Base-by-base conservation (phyloP, 2,888 invertebrate species). In the Microchrysa polita region DNA sequence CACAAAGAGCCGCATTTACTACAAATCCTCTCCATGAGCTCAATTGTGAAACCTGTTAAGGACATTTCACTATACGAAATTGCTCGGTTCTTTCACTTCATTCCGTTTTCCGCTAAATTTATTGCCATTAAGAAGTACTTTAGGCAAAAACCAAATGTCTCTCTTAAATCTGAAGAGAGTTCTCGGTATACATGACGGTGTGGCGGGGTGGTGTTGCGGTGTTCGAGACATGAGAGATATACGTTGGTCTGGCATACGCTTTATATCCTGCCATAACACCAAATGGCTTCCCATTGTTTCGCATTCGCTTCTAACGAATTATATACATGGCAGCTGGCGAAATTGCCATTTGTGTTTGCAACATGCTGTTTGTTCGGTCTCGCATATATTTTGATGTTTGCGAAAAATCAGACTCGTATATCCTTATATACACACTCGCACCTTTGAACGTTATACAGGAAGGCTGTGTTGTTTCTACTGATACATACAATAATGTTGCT, bases 91-190 rank as follows among this genome's bases (percentile, higher is more conserved):
- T 48, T 48, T 48, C 48, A 48, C 48, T 48, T 48, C 48, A 48
- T 48, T 48, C 48, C 67, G n/a, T 27, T 67, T 53, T 67, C 67
- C 18, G 52, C 34, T 65, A 44, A 67, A 67, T 67, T 67, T 67
- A 67, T 53, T 67, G 53, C 67, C 67, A 67, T 67, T 67, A 67
- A 67, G 67, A 67, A 67, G 67, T 53, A 67, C 67, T 67, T 67
- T 53, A 23, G 52, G 61, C 61, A 61, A 61, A 61, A 61, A 61
- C 61, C 61, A 61, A 61, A 61, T 61, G 61, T 61, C 27, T 23
- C 61, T 40, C 48, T 48, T 48, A 48, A 48, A 48, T 48, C 48
- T 48, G 16, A n/a, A 48, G 48, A 48, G 48, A n/a, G 5, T 48
- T n/a, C n/a, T n/a, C 12, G 48, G 14, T n/a, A 34, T 7, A n/a